Conservation (phyloP, 2,888 invertebrate species). For the Steromphala cineraria region DNA sequence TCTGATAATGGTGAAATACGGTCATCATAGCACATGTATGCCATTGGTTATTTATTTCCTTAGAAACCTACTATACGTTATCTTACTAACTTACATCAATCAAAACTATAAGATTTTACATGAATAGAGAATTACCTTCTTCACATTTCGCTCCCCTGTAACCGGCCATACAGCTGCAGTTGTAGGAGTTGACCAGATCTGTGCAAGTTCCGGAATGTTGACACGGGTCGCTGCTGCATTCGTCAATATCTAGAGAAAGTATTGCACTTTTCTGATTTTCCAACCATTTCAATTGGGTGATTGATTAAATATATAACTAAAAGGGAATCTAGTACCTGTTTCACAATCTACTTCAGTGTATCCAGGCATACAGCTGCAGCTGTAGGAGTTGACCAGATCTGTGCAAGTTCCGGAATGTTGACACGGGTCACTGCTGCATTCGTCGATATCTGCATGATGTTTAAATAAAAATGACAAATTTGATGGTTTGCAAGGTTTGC, state of each 20-base stretch:
- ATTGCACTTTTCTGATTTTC: too few species aligned
- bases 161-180: background rate
- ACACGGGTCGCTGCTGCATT: conserved; percentile 4
- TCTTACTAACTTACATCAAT: too few species aligned
- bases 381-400: background rate
- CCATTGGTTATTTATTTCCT: too few species aligned
- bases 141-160: conserved; percentile 29
- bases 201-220: background rate
- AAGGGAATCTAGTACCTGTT: background rate
- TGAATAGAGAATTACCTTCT: too few species aligned
- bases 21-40: too few species aligned
- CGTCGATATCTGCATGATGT: too few species aligned
- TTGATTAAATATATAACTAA: background rate
- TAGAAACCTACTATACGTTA: too few species aligned
- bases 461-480: too few species aligned
- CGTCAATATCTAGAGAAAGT: background rate
- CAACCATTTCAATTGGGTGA: too few species aligned
- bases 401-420: background rate
- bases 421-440: background rate
- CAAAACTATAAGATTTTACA: too few species aligned
- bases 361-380: background rate
- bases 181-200: background rate
- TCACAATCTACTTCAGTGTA: background rate
- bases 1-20: too few species aligned
- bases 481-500: too few species aligned